Base-by-base conservation (phyloP, 2,888 invertebrate species). In the Pteria penguin region DNA sequence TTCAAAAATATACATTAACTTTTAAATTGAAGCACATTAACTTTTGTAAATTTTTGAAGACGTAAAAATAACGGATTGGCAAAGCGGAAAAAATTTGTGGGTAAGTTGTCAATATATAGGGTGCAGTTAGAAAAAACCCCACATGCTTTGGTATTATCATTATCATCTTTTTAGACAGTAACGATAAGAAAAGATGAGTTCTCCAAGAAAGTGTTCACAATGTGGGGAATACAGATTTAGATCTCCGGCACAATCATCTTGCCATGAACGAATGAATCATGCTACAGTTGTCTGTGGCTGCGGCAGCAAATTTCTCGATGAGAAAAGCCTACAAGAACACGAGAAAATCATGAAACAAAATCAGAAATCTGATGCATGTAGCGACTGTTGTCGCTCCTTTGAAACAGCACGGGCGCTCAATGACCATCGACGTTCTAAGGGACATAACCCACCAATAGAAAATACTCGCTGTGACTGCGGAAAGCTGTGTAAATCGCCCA, bases 191-290 rank as follows among this genome's bases (percentile, higher is more conserved):
- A n/a, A n/a, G n/a, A n/a, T n/a, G n/a, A n/a, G n/a, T n/a, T n/a
- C n/a, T n/a, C n/a, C n/a, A n/a, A n/a, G n/a, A n/a, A n/a, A n/a
- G n/a, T 45, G 45, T 45, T 45, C 45, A 14, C 11, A 45, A 45
- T 45, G 45, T 45, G 45, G 45, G 18, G 45, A 45, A 18, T 45
- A 45, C 18, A 45, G 45, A 45, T 45, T 45, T 1, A 0, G 45
- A 8, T 72, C 65, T 72, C 24, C 33, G 2, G 75, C 67, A 14
- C 78, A 78, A 26, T 29, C 26, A 2, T 11, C 11, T 14, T 78
- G 78, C 22, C 78, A 78, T 36, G 36, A 54, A 1, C 22, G 52
- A 5, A 78, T 72, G 60, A 78, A 78, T 45, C 78, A 78, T 36
- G 78, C 78, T 2, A 45, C 55, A 27, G 71, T 63, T 32, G 62